These are phyloP conservation scores for Beaufortia kweichowensis DNA, from an alignment of 2,113 vertebrate genomes.

Conservation along the genomic window DNA sequence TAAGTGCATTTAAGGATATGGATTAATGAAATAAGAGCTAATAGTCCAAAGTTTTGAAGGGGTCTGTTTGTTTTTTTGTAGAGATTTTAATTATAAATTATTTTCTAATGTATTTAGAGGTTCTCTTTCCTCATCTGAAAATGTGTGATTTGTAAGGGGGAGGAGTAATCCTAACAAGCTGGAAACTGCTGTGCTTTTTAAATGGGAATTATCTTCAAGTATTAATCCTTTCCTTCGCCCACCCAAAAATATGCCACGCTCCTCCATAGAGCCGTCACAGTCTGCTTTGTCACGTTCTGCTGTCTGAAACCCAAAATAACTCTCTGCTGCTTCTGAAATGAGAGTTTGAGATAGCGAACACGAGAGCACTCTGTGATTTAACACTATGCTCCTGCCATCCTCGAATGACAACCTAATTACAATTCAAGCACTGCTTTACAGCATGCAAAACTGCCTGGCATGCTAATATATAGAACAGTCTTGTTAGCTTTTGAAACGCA, in stretches of 20 bases:
- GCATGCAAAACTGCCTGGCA: conserved; percentile 20
- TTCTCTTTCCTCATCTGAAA: neutral
- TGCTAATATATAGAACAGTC: conserved; percentile 11
- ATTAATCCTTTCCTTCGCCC: conserved; percentile 42
- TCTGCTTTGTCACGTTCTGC: conserved; percentile 24
- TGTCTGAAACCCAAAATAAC: conserved; percentile 38
- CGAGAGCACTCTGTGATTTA: conserved; percentile 17
- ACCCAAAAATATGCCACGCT: conserved; percentile 41
- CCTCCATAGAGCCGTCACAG: conserved; percentile 40
- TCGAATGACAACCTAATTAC: conserved; percentile 37
- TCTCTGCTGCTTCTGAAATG: conserved; percentile 18
- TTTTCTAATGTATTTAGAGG: neutral
- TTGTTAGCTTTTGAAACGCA: conserved; percentile 24
- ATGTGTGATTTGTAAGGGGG: neutral
- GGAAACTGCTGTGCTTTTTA: conserved; percentile 6
- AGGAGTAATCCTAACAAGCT: neutral
- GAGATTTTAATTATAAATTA: too few relatives aligned
- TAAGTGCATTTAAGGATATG: neutral
- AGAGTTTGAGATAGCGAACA: neutral
- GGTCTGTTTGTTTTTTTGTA: too few relatives aligned
- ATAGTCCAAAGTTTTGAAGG: too few relatives aligned
- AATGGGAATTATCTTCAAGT: conserved; percentile 39
- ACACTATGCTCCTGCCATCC: conserved; percentile 14
- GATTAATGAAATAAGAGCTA: conserved; percentile 55
- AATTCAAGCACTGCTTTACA: conserved; percentile 21